Percentiles rank a stretch among this genome's conserved stretches.
Evolutionary conservation across 1,140 invertebrate genomes (phyloP).

Genomic region (Leptestheria dahalacensis): DNA sequence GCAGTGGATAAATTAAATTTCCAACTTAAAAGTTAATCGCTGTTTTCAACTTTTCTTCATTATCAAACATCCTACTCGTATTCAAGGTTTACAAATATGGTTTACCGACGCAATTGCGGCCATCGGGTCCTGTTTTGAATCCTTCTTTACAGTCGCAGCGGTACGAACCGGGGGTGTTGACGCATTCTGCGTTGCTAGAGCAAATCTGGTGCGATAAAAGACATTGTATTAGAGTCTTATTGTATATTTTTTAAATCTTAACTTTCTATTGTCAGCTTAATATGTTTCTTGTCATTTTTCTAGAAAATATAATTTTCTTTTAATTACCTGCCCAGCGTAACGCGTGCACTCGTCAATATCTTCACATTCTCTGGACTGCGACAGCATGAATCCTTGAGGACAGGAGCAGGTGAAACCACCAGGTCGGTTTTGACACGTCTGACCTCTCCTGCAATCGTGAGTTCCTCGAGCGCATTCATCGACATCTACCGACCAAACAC

Average conservation of each 20-base stretch:
- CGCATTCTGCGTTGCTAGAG: conserved; percentile 32
- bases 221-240: neutral
- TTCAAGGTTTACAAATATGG: neutral
- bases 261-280: neutral
- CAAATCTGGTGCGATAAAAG: conserved; percentile 30
- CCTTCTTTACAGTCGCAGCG: conserved; percentile 45
- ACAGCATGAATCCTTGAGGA: conserved; percentile 41
- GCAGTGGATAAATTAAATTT: too few species aligned
- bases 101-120: conserved; percentile 18
- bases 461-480: conserved; percentile 29
- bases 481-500: conserved; percentile 24
- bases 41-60: neutral
- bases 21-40: neutral
- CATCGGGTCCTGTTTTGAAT: conserved; percentile 31
- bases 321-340: conserved; percentile 25
- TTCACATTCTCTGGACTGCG: conserved; percentile 32
- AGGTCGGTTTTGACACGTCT: conserved; percentile 53
- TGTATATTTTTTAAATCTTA: neutral
- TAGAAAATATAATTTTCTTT: too few species aligned
- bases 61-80: too few species aligned
- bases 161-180: conserved; percentile 43
- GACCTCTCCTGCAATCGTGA: conserved; percentile 41
- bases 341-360: conserved; percentile 48
- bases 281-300: too few species aligned
- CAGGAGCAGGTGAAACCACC: conserved; percentile 63